A percentile compares a stretch with the other conserved stretches of the same genome.
Conservation (phyloP, 1,140 invertebrate species). For the Psilanteris sp. region DNA sequence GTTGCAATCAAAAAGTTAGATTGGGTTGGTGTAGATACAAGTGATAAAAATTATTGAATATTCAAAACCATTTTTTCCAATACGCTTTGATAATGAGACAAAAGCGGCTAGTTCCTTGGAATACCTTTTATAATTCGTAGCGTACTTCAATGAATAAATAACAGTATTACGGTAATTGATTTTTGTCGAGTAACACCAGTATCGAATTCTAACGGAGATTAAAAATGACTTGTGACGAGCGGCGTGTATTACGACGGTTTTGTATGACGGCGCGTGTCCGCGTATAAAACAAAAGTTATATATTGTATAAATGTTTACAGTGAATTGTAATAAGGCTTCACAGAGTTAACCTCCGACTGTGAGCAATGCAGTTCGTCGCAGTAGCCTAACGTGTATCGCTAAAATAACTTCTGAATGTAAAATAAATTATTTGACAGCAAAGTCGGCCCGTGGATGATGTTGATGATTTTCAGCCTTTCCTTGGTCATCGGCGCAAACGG, state of each 20-base stretch:
- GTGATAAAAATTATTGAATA: constrained; percentile 47
- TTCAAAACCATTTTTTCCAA: constrained; percentile 45
- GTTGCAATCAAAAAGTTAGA: constrained; percentile 47
- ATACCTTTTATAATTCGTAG: constrained; percentile 10
- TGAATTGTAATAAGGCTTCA: too few species aligned
- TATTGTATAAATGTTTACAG: constrained; percentile 10
- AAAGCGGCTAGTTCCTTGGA: constrained; percentile 11
- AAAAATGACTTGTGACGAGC: too few species aligned
- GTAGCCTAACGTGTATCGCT: constrained; percentile 4
- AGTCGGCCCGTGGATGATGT: not conserved
- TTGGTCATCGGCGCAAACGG: constrained; percentile 2
- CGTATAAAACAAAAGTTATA: too few species aligned
- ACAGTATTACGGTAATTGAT: constrained; percentile 53
- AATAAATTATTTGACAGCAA: constrained; percentile 7
- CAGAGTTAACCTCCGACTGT: not conserved
- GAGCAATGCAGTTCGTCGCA: not conserved
- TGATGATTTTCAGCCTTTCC: constrained; percentile 17
- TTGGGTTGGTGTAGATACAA: constrained; percentile 42
- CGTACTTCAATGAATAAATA: constrained; percentile 40
- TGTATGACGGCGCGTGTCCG: too few species aligned
- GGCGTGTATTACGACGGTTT: too few species aligned
- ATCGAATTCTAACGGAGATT: constrained; percentile 27
- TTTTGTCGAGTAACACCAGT: constrained; percentile 20
- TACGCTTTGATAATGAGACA: constrained; percentile 38
- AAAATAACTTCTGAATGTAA: constrained; percentile 8